Evolutionary conservation across 92 coral and sea anemone species (phyloP).

Genomic region (Parazoanthus darwini): DNA sequence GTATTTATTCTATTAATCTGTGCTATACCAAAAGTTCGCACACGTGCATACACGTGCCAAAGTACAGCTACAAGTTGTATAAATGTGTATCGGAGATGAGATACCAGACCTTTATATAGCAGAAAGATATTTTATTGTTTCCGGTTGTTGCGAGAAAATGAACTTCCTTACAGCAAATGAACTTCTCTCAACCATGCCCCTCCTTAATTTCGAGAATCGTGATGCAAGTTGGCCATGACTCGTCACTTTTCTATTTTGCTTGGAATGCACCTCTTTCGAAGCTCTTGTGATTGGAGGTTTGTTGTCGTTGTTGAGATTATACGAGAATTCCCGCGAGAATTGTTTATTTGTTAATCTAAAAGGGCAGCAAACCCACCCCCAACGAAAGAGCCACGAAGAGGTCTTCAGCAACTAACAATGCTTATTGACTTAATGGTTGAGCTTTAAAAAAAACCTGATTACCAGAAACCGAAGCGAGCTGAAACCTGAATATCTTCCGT

Average conservation of each 20-base stretch:
- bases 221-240: neutral
- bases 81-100: neutral
- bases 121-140: neutral
- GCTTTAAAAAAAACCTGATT: neutral
- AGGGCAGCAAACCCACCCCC: neutral
- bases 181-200: neutral
- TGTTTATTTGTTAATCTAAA: too few relatives aligned
- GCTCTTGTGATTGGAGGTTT: neutral
- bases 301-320: too few relatives aligned
- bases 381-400: too few relatives aligned
- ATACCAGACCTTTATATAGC: neutral
- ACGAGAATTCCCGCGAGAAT: too few relatives aligned
- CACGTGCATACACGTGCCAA: neutral
- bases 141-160: neutral
- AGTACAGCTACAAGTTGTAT: neutral
- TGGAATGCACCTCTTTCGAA: neutral
- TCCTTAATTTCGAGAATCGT: neutral
- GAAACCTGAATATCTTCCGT: neutral
- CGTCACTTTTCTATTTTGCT: neutral
- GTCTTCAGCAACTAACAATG: neutral
- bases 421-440: too few relatives aligned
- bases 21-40: neutral
- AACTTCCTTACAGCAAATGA: constrained; percentile 12
- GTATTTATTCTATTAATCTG: neutral
- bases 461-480: neutral